Conservation (phyloP, 1,140 invertebrate genomes). For the Drosophila littoralis region DNA sequence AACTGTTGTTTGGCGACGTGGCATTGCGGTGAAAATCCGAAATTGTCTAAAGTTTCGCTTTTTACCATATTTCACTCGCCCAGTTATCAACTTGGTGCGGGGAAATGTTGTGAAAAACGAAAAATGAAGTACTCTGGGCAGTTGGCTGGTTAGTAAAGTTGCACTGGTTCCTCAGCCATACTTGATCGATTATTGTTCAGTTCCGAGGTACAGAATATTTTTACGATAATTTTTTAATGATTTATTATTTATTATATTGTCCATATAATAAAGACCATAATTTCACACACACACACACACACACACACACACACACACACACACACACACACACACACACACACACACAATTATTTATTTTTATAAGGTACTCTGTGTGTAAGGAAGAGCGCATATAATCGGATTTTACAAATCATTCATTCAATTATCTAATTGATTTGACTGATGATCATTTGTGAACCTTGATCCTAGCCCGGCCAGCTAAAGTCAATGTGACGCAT, state of each 20-base stretch:
- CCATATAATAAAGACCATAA: no score
- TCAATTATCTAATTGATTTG: slow-evolving; percentile 81
- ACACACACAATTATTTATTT: background rate
- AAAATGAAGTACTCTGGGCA: background rate
- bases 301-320: no score
- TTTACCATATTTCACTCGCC: slow-evolving; percentile 55
- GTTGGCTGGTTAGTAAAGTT: background rate
- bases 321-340: background rate
- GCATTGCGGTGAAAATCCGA: slow-evolving; percentile 55
- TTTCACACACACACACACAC: no score
- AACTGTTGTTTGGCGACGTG: slow-evolving; percentile 39
- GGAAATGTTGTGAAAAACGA: slow-evolving; percentile 25
- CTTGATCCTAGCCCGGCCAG: slow-evolving; percentile 57
- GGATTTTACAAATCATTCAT: slow-evolving; percentile 82
- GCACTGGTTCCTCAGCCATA: no score
- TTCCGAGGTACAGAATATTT: no score
- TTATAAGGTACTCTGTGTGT: slow-evolving; percentile 2
- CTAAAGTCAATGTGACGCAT: slow-evolving; percentile 72
- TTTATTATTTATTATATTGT: no score
- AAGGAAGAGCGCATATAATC: slow-evolving; percentile 62
- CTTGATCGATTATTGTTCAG: no score
- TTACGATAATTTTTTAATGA: no score
- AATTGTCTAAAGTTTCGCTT: slow-evolving; percentile 59
- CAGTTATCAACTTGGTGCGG: slow-evolving; percentile 19
- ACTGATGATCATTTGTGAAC: slow-evolving; percentile 79